These are phyloP conservation scores for Brachionus calyciflorus DNA, from an alignment of 1,140 invertebrate genomes.

Conservation along the genomic window DNA sequence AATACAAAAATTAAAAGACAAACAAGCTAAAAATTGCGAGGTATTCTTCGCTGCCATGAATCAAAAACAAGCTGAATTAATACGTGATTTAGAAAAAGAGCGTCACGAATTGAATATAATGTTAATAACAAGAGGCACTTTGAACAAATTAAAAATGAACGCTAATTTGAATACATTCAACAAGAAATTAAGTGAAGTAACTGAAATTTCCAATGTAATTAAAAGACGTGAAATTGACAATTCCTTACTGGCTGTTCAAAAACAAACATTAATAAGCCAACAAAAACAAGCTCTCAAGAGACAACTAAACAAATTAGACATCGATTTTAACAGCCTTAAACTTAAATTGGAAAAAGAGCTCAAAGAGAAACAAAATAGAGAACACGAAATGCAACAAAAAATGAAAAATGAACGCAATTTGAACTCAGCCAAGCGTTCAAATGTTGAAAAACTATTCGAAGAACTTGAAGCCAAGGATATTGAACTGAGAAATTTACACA, in stretches of 20 bases:
- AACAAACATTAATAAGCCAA: conserved; percentile 54
- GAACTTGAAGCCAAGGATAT: conserved; percentile 55
- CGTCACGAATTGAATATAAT: conserved; percentile 54
- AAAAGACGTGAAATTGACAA: conserved; percentile 53
- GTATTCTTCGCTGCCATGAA: neutral
- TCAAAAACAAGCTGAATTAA: conserved; percentile 49
- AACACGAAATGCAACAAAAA: conserved; percentile 55
- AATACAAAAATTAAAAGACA: neutral
- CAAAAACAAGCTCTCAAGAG: conserved; percentile 54
- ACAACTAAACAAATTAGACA: conserved; percentile 53
- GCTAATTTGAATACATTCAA: conserved; percentile 51
- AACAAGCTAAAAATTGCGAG: neutral
- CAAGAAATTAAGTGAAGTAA: conserved; percentile 51
- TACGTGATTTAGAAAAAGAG: conserved; percentile 53
- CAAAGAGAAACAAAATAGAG: conserved; percentile 56
- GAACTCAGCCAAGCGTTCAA: conserved; percentile 56
- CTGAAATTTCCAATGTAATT: conserved; percentile 52
- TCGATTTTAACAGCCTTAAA: conserved; percentile 54
- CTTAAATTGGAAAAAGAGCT: conserved; percentile 57
- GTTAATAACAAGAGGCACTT: conserved; percentile 55
- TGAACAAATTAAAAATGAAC: conserved; percentile 55
- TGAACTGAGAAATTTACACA: conserved; percentile 50
- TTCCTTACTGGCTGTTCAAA: conserved; percentile 54
- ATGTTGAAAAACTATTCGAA: conserved; percentile 56
- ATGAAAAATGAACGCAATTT: conserved; percentile 55